Evolutionary conservation across 2,888 invertebrate genomes (phyloP).

Genomic region (Thecophora atra): DNA sequence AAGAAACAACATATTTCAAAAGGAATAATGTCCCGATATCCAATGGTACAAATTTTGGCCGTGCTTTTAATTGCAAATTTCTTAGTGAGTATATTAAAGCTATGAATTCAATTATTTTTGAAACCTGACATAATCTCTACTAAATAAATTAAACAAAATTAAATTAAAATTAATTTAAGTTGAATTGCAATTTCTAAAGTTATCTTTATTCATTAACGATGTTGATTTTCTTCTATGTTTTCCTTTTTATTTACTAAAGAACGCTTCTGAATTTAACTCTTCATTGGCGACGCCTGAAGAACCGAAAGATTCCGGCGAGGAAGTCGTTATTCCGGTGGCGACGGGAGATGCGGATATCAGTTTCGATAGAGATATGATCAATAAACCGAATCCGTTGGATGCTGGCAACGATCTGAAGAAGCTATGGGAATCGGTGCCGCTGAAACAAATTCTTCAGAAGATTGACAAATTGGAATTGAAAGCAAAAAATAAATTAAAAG

Average conservation of each 20-base stretch:
- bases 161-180: background rate
- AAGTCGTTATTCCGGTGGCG: slow-evolving; percentile 35
- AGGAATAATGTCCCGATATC: slow-evolving; percentile 20
- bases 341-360: slow-evolving; percentile 34
- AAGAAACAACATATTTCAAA: background rate
- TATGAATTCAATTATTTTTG: background rate
- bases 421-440: slow-evolving; percentile 46
- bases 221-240: background rate
- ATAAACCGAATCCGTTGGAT: slow-evolving; percentile 39
- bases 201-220: background rate
- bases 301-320: slow-evolving; percentile 30
- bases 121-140: no score
- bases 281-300: slow-evolving; percentile 29
- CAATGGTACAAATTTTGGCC: background rate
- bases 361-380: slow-evolving; percentile 33
- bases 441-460: background rate
- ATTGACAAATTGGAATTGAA: background rate
- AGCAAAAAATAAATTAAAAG: background rate
- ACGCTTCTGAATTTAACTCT: slow-evolving; percentile 28
- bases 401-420: slow-evolving; percentile 45
- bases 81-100: background rate
- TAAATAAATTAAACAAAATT: no score
- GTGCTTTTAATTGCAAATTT: slow-evolving; percentile 12
- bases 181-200: background rate
- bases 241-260: background rate